Conservation (phyloP, 2,888 invertebrate genomes). For the Byasa hedistus region DNA sequence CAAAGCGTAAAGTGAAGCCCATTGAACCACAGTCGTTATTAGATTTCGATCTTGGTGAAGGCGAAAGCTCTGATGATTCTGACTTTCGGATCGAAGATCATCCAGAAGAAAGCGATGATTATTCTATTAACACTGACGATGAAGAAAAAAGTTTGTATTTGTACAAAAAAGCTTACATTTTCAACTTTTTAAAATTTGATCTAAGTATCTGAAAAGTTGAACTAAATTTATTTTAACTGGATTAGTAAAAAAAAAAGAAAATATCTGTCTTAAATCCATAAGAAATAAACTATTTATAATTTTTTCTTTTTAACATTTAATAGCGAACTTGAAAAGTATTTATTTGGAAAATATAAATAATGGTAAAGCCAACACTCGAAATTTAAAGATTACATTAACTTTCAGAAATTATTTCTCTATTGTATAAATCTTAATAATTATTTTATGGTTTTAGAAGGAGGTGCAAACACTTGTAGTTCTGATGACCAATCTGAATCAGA, state of each 20-base stretch:
- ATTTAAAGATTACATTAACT: too few relatives aligned
- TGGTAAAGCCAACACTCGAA: too few relatives aligned
- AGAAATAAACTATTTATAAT: too few relatives aligned
- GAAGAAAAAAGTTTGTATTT: conserved; percentile 76
- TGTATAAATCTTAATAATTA: background rate
- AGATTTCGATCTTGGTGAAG: conserved; percentile 92
- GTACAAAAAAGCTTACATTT: background rate
- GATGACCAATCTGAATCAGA: conserved; percentile 69
- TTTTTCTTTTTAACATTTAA: too few relatives aligned
- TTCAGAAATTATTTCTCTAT: too few relatives aligned
- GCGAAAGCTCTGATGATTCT: conserved; percentile 96
- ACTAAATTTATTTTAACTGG: too few relatives aligned
- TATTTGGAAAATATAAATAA: too few relatives aligned
- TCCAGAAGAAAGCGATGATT: conserved; percentile 88
- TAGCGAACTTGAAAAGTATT: too few relatives aligned
- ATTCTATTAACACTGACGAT: conserved; percentile 84
- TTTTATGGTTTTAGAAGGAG: conserved; percentile 44
- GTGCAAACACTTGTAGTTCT: conserved; percentile 56
- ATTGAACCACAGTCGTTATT: conserved; percentile 87
- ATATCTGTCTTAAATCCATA: too few relatives aligned
- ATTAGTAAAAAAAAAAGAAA: too few relatives aligned
- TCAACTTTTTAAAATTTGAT: too few relatives aligned
- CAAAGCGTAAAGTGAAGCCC: conserved; percentile 90
- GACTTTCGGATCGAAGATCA: conserved; percentile 95
- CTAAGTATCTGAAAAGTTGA: too few relatives aligned